Percentiles rank a stretch among this genome's conserved stretches.
Conservation (phyloP, 1,140 invertebrate species). For the Atta cephalotes region DNA sequence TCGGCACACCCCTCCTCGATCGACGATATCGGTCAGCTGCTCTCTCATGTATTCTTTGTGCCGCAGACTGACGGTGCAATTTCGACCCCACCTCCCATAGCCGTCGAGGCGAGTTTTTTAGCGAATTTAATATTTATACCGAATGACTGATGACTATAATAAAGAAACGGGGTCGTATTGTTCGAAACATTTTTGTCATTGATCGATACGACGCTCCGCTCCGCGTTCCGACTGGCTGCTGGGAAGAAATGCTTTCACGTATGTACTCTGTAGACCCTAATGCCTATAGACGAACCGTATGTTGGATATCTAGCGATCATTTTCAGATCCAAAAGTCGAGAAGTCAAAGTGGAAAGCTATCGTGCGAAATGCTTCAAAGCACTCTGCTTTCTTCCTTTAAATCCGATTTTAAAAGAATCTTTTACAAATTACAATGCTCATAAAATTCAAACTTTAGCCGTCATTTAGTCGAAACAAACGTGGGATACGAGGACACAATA, state of each 20-base stretch:
- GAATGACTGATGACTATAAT: slow-evolving; percentile 86
- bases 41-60: slow-evolving; percentile 79
- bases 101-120: slow-evolving; percentile 82
- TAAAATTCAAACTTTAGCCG: background rate
- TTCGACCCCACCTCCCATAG: slow-evolving; percentile 80
- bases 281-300: slow-evolving; percentile 56
- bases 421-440: background rate
- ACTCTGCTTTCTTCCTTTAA: background rate
- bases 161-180: slow-evolving; percentile 85
- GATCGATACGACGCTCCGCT: slow-evolving; percentile 82
- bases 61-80: slow-evolving; percentile 84
- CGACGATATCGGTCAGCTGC: slow-evolving; percentile 84
- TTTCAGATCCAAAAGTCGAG: slow-evolving; percentile 31
- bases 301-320: slow-evolving; percentile 55
- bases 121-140: slow-evolving; percentile 86
- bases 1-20: slow-evolving; percentile 69
- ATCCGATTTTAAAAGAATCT: background rate
- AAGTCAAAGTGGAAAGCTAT: slow-evolving; percentile 20
- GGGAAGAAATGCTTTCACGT: slow-evolving; percentile 63
- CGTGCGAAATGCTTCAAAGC: slow-evolving; percentile 33
- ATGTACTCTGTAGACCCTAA: slow-evolving; percentile 26
- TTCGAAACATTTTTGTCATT: slow-evolving; percentile 85
- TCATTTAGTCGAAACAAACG: slow-evolving; percentile 17
- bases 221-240: slow-evolving; percentile 58
- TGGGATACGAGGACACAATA: slow-evolving; percentile 20